Evolutionary conservation across 1,140 invertebrate genomes (phyloP).

Genomic region (Lamellibrachia luymesi): DNA sequence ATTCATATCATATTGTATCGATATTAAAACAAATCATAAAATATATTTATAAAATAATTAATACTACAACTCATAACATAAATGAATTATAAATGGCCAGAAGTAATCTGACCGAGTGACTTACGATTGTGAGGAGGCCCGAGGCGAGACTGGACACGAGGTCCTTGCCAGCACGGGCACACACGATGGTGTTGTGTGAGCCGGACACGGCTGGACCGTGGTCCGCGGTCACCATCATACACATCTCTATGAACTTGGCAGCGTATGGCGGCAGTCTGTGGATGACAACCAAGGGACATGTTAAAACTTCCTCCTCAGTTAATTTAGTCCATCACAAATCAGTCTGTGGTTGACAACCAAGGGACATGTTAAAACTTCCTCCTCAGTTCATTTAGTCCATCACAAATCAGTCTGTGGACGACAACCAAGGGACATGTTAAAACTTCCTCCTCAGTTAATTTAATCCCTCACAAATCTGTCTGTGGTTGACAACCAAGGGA

Average conservation of each 20-base stretch:
- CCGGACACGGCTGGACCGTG: slow-evolving; percentile 98
- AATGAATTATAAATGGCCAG: not conserved
- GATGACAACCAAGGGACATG: not conserved
- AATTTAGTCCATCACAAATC: too few species aligned
- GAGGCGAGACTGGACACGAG: slow-evolving; percentile 94
- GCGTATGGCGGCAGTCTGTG: slow-evolving; percentile 85
- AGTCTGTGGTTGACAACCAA: too few species aligned
- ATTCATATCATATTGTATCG: too few species aligned
- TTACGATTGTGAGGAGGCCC: slow-evolving; percentile 94
- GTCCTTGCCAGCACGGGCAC: slow-evolving; percentile 97
- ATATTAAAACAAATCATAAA: too few species aligned
- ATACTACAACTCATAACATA: not conserved
- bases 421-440: too few species aligned
- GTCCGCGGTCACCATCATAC: slow-evolving; percentile 97
- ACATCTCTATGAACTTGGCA: slow-evolving; percentile 98
- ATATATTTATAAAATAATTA: too few species aligned
- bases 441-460: too few species aligned
- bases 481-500: too few species aligned
- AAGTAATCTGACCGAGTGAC: slow-evolving; percentile 48
- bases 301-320: not conserved
- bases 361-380: too few species aligned
- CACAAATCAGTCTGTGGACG: too few species aligned
- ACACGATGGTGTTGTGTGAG: slow-evolving; percentile 99
- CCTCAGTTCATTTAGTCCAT: too few species aligned
- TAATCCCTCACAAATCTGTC: too few species aligned